Evolutionary conservation across 23 tunicate species (phyloP).

Genomic region (Clavelina lepadiformis): DNA sequence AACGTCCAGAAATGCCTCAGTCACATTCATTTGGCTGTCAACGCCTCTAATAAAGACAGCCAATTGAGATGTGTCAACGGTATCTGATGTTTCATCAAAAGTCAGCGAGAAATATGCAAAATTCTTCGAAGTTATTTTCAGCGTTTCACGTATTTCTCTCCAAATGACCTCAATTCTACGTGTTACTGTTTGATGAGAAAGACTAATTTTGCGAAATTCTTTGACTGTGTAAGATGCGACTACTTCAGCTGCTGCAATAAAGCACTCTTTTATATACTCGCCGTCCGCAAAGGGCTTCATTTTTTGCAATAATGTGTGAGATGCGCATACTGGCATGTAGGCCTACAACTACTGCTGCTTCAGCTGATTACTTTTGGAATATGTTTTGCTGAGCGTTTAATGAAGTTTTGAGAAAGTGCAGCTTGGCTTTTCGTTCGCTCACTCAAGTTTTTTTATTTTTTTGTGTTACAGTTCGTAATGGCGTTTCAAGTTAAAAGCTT

Average conservation of each 20-base stretch:
- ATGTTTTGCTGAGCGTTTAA: constrained; percentile 6
- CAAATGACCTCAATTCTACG: constrained; percentile 13
- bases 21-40: constrained; percentile 11
- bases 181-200: constrained; percentile 14
- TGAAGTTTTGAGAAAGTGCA: neutral
- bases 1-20: constrained; percentile 22
- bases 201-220: constrained; percentile 20
- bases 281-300: too few relatives aligned
- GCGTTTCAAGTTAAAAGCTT: constrained; percentile 6
- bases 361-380: constrained; percentile 4
- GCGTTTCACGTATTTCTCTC: constrained; percentile 5
- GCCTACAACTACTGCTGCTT: too few relatives aligned
- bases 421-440: neutral
- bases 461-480: constrained; percentile 1
- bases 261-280: constrained; percentile 19
- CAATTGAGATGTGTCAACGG: constrained; percentile 17
- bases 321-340: too few relatives aligned
- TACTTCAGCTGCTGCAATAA: constrained; percentile 19
- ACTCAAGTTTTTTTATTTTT: constrained; percentile 5
- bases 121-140: constrained; percentile 1
- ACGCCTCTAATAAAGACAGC: constrained; percentile 12
- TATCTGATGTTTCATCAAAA: constrained; percentile 28
- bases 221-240: constrained; percentile 11
- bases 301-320: too few relatives aligned
- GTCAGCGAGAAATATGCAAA: constrained; percentile 18